Evolutionary conservation across 1,140 invertebrate species (phyloP), one percentile per base, ranked within the genome.

Genomic region (Melipona quadrifasciata): DNA sequence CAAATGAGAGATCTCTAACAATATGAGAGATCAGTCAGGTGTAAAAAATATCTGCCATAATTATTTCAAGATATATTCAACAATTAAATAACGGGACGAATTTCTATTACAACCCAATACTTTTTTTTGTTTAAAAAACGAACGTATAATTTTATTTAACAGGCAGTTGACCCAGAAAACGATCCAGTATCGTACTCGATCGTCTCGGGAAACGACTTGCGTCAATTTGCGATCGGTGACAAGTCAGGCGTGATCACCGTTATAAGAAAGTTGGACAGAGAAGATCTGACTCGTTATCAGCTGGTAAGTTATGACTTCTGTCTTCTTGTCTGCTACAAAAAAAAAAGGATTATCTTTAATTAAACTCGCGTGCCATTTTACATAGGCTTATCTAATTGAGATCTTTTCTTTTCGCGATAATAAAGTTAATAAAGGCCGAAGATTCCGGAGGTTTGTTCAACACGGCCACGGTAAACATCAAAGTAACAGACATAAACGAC

Each of bases 401-500:
- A 47, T 73, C 65, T 31, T 10, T 14, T 10, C n/a, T 6, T 4
- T 11, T 3, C 74, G 8, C 57, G n/a, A 27, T 91, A 97, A 31
- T 31, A 31, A 31, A 31, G 97, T 95, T 97, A 82, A 96, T 99
- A 47, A 97, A 96, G 95, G 98, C 98, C 0, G 97, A 98, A 93
- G 98, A 99, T 93, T 96, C 96, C 27, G 98, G 97, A 21, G 97
- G 97, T 61, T 93, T 98, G 51, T 97, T 96, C 1, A 97, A 96
- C 85, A 98, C 97, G 2, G 97, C 97, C 0, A 98, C 97, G 2
- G 97, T 98, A 0, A 98, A 98, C 90, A 97, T 99, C 31, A 97
- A 97, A 91, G 97, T 99, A 0, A 98, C 97, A 1, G 98, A 98
- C 91, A 98, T 98, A 61, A 98, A 99, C 90, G 98, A 99, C 89